phyloP scores from a whole-genome alignment of 2,797 vertebrate species.

The Thunnus albacares region DNA sequence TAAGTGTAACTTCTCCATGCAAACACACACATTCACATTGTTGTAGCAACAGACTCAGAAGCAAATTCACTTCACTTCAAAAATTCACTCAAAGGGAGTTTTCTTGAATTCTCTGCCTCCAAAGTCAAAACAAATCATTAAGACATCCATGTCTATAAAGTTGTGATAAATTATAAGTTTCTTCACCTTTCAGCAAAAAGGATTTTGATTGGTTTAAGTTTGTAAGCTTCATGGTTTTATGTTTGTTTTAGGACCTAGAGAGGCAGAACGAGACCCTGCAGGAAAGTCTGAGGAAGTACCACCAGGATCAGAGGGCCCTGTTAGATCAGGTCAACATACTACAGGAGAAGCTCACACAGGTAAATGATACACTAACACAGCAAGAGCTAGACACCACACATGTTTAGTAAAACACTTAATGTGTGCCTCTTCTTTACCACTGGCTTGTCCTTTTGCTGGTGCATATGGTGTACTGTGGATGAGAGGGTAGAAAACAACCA shows the following conservation, averaged over 20 bases:
- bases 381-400: not conserved
- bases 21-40: conserved; percentile 1
- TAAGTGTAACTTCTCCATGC: conserved; percentile 56
- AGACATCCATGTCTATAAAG: not conserved
- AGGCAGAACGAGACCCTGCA: conserved; percentile 93
- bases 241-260: conserved; percentile 89
- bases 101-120: not conserved
- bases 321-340: conserved; percentile 91
- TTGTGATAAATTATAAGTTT: not conserved
- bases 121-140: not conserved
- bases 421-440: not conserved
- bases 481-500: not conserved
- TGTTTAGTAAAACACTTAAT: not conserved
- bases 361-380: conserved; percentile 58
- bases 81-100: not conserved
- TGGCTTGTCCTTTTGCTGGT: not conserved
- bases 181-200: not conserved
- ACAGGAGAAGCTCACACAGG: conserved; percentile 94
- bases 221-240: not conserved
- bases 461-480: not conserved
- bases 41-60: not conserved
- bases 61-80: not conserved
- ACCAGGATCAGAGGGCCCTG: conserved; percentile 92
- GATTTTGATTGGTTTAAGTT: not conserved
- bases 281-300: conserved; percentile 89